phyloP scores from a whole-genome alignment of 2,113 vertebrate species.

The Phrynocephalus versicolor region DNA sequence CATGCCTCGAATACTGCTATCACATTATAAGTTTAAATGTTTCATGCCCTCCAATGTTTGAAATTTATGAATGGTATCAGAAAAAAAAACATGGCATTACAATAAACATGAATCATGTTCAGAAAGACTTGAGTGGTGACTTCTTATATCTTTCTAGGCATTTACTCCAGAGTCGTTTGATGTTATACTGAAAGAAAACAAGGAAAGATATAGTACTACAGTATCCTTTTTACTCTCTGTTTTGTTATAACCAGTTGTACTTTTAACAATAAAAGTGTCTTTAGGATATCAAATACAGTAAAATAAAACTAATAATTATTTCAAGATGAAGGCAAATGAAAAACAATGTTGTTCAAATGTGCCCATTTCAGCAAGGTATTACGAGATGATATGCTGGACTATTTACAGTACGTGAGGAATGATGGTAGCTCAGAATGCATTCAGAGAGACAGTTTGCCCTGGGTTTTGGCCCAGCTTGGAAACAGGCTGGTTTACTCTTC shows the following conservation, averaged over 20 bases:
- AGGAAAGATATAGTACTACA: conserved; percentile 28
- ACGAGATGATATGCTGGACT: conserved; percentile 42
- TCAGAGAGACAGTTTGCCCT: too few species aligned
- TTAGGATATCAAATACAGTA: conserved; percentile 55
- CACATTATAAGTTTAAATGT: not conserved
- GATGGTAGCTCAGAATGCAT: conserved; percentile 14
- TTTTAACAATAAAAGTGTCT: conserved; percentile 53
- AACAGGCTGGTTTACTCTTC: too few species aligned
- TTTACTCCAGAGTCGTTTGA: not conserved
- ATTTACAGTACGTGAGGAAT: conserved; percentile 38
- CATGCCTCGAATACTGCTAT: not conserved
- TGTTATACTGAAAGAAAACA: conserved; percentile 3
- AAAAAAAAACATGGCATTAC: conserved; percentile 11
- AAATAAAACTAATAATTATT: too few species aligned
- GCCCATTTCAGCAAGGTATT: conserved; percentile 38
- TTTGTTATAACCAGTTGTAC: conserved; percentile 55
- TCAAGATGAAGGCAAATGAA: conserved; percentile 45
- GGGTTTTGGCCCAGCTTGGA: too few species aligned
- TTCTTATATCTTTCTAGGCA: not conserved
- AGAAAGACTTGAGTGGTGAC: not conserved
- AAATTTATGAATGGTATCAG: conserved; percentile 7
- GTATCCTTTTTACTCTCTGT: conserved; percentile 54
- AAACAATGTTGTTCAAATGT: conserved; percentile 29
- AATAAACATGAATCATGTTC: not conserved
- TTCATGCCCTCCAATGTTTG: not conserved